phyloP scores from a whole-genome alignment of 1,140 invertebrate species.

The Ceratina calcarata region DNA sequence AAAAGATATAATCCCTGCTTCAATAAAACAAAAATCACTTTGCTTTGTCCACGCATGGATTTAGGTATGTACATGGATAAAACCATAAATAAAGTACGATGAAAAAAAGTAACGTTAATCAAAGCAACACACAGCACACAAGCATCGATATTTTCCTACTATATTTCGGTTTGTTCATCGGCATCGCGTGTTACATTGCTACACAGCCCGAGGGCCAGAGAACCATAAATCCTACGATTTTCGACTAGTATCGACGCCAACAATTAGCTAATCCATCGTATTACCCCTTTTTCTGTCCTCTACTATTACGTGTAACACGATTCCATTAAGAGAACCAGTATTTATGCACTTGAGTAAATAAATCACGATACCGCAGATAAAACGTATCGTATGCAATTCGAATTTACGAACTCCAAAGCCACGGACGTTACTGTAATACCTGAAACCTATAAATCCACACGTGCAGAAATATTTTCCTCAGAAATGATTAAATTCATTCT shows the following conservation, averaged over 20 bases:
- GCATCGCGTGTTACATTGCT: background rate
- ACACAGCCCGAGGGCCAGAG: background rate
- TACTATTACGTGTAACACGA: background rate
- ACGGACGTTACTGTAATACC: background rate
- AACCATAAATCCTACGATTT: background rate
- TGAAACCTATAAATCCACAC: too few relatives aligned
- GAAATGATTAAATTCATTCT: too few relatives aligned
- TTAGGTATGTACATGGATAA: too few relatives aligned
- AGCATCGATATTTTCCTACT: background rate
- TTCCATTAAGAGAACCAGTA: conserved; percentile 1
- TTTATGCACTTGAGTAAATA: background rate
- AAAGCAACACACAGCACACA: background rate
- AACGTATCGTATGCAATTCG: background rate
- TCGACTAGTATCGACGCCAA: background rate
- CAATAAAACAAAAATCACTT: background rate
- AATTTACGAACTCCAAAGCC: background rate
- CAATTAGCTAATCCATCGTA: conserved; percentile 2
- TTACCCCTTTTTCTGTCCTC: background rate
- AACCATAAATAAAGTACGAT: background rate
- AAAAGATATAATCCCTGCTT: background rate
- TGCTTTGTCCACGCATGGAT: background rate
- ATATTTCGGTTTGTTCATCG: background rate
- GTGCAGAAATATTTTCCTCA: too few relatives aligned
- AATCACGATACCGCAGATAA: background rate
- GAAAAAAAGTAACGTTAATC: background rate